Conservation (phyloP, 2,113 vertebrate genomes). For the Pimephales promelas region DNA sequence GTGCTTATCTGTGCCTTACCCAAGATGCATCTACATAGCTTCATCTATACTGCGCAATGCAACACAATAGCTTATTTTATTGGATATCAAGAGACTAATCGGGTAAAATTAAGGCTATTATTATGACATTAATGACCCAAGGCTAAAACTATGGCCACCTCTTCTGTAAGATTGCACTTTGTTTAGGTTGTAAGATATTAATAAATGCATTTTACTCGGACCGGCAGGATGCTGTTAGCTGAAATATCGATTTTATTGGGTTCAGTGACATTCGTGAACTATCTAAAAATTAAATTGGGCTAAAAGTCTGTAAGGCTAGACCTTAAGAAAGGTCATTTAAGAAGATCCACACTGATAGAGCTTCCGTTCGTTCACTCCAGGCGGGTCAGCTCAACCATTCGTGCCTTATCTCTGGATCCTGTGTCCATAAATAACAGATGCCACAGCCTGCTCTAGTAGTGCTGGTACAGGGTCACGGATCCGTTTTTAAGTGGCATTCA, state of each 20-base stretch:
- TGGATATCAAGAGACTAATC: background rate
- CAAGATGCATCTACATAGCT: background rate
- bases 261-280: background rate
- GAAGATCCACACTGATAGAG: background rate
- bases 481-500: background rate
- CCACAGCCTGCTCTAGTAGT: background rate
- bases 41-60: background rate
- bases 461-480: background rate
- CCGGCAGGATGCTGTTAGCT: background rate
- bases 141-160: background rate
- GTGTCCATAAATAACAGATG: background rate
- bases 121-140: background rate
- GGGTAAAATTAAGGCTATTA: background rate
- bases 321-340: background rate
- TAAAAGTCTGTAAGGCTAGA: background rate
- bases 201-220: background rate
- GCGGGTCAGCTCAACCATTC: background rate
- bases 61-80: background rate
- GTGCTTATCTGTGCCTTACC: background rate
- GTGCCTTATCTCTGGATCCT: background rate
- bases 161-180: background rate
- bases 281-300: slow-evolving; percentile 13
- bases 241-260: slow-evolving; percentile 19
- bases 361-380: background rate
- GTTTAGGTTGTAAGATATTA: background rate